Conservation (phyloP, 1,140 invertebrate species). For the Apolygus lucorum region DNA sequence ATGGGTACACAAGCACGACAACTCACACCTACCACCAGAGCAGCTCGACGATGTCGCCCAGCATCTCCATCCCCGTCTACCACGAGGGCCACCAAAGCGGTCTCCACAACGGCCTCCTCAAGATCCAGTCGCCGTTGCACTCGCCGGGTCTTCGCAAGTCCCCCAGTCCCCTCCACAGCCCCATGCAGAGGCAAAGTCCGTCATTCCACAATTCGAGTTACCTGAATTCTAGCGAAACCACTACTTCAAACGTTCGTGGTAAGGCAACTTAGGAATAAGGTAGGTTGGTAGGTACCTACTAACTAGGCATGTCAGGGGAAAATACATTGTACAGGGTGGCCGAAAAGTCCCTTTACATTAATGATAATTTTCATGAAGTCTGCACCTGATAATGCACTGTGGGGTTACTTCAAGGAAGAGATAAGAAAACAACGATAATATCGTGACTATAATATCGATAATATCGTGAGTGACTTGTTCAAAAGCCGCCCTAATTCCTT, state of each 20-base stretch:
- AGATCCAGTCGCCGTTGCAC: constrained; percentile 27
- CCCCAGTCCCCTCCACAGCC: constrained; percentile 29
- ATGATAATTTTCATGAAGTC: too few relatives aligned
- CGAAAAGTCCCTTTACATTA: too few relatives aligned
- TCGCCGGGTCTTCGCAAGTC: constrained; percentile 28
- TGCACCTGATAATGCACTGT: too few relatives aligned
- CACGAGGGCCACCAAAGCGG: background rate
- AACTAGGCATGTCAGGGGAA: too few relatives aligned
- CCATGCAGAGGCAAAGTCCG: constrained; percentile 19
- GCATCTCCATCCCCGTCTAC: constrained; percentile 26
- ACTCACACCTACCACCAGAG: constrained; percentile 3
- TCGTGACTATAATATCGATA: too few relatives aligned
- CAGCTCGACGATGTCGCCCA: constrained; percentile 19
- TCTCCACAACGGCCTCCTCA: constrained; percentile 22
- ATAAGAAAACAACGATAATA: too few relatives aligned
- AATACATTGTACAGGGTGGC: too few relatives aligned
- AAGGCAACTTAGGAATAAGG: too few relatives aligned
- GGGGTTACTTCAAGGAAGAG: too few relatives aligned
- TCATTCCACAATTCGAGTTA: constrained; percentile 33
- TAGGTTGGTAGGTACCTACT: too few relatives aligned
- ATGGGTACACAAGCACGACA: constrained; percentile 22
- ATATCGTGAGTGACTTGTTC: too few relatives aligned
- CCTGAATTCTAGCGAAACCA: constrained; percentile 44
- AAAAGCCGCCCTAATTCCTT: too few relatives aligned
- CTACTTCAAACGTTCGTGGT: constrained; percentile 55